Evolutionary conservation across 92 coral and sea anemone genomes (phyloP), one percentile per base, ranked within the genome.

Genomic region (Desmophyllum pertusum): DNA sequence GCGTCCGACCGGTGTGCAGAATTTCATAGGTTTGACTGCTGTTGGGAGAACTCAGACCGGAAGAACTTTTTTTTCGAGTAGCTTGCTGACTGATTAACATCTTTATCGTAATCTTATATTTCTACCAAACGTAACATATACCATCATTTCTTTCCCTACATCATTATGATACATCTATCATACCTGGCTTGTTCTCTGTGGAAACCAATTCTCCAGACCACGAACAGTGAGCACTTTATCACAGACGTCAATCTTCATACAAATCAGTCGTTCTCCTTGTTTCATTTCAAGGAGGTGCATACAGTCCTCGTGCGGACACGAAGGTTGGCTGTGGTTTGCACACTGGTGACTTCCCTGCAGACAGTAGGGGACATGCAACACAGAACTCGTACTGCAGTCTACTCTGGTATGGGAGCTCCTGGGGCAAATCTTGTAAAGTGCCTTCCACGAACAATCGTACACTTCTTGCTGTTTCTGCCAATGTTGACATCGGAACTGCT

Each of bases 161-260:
- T n/a, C n/a, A n/a, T n/a, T n/a, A n/a, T n/a, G n/a, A n/a, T n/a
- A n/a, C 21, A 63, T 6, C 14, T 7, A 0, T 63, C 35, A 30
- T 71, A 71, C 76, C 76, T 71, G n/a, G n/a, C 37, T 71, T 70
- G 2, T 41, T 71, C 21, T n/a, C 2, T 27, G 51, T n/a, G 10
- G 42, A 2, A 41, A 71, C 76, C 76, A 71, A n/a, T 71, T 71
- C 35, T 71, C 57, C 76, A 71, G 35, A 0, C 76, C 76, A 41
- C 19, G 35, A 11, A 40, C 53, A 10, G 76, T 23, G 2, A n/a
- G 33, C 25, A 37, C 50, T 3, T 13, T 40, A 5, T 29, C 52
- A 10, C 50, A 3, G 35, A 19, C n/a, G n/a, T n/a, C 17, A 6
- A 21, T 71, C 30, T 41, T 8, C 10, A n/a, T 71, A 27, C 76